Evolutionary conservation across 2,113 vertebrate species (phyloP).

Genomic region (Sebastes schlegelii): DNA sequence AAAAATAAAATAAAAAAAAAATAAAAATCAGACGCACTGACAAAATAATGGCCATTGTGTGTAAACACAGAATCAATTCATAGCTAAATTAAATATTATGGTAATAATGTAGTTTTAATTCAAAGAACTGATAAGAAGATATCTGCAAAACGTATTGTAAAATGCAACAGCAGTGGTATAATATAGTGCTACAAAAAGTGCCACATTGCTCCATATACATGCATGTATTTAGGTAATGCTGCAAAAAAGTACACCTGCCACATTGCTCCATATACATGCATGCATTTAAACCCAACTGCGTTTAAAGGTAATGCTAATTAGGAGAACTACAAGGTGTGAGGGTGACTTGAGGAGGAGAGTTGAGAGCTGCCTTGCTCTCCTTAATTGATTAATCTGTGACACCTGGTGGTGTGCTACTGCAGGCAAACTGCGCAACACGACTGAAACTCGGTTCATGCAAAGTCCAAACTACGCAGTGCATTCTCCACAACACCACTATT

Average conservation of each 20-base stretch:
- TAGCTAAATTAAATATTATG: not conserved
- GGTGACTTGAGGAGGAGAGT: not conserved
- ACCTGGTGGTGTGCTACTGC: conserved; percentile 48
- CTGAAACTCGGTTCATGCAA: not conserved
- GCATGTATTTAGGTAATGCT: too few relatives aligned
- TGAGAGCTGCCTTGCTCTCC: not conserved
- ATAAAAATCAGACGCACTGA: not conserved
- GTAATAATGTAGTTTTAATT: not conserved
- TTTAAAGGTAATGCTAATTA: not conserved
- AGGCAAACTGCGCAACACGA: not conserved
- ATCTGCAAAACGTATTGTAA: too few relatives aligned
- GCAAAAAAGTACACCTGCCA: not conserved
- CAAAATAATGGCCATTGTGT: not conserved
- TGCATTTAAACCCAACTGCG: not conserved
- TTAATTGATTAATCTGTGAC: conserved; percentile 48
- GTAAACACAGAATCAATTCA: not conserved
- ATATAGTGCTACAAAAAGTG: not conserved
- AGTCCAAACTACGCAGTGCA: not conserved
- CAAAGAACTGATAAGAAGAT: too few relatives aligned
- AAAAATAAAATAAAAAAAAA: too few relatives aligned
- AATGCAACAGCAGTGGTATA: not conserved
- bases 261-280: too few relatives aligned
- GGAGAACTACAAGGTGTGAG: too few relatives aligned
- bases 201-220: too few relatives aligned
- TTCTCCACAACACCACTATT: too few relatives aligned